Base-by-base conservation (phyloP, 2,797 vertebrate genomes). In the Rhadinocentrus ornatus region DNA sequence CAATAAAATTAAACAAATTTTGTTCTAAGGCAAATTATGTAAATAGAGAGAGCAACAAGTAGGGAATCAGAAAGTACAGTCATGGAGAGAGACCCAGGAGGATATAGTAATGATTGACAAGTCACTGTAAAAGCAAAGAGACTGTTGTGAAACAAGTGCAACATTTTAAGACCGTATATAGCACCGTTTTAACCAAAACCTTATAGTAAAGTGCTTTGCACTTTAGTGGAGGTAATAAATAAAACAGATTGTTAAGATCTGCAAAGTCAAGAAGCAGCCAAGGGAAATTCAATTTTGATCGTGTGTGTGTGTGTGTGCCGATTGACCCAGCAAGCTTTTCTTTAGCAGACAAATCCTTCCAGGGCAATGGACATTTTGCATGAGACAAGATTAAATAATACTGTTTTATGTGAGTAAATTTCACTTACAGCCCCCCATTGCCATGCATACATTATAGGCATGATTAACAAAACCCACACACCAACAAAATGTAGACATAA, bases 201-300 rank as follows among this genome's bases (percentile, higher is more conserved):
- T 2, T 64, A 31, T 20, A 44, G 56, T 53, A 53, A 29, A 48
- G n/a, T 12, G 24, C 63, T 53, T 16, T 54, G 26, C 52, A 27
- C 52, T 54, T 26, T 2, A 54, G 11, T 27, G 26, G 26, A 27
- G 26, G 52, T 13, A 69, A 41, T 41, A 22, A 69, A 22, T 39
- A 71, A 75, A 82, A 66, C 39, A 61, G 74, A 48, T 79, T 77
- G 84, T 77, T 75, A 62, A 84, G 71, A 80, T 75, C 81, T 82
- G 71, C 59, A 55, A 24, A 76, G 32, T 72, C 31, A 79, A 75
- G 75, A 65, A 81, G 73, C 26, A 73, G 67, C 50, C 58, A 39
- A 61, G 29, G 39, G 60, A 61, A 82, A 77, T 78, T 26, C 61
- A 27, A 68, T 63, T 27, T 46, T 46, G 18, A 46, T 20, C 37